Conservation (phyloP, 2,113 vertebrate species). For the Apodemus speciosus region DNA sequence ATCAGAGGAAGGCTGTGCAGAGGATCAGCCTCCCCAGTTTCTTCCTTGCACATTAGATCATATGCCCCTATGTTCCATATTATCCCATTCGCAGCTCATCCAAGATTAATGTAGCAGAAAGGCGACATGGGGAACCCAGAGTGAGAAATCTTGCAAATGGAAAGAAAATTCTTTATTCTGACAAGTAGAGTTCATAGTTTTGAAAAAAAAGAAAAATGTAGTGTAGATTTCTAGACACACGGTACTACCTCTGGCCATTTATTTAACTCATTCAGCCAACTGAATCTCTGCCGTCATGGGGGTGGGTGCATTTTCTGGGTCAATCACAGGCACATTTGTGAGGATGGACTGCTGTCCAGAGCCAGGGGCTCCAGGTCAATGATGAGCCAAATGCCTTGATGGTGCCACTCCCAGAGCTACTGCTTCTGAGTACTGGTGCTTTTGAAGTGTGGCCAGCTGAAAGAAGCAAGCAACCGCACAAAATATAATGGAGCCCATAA, state of each 20-base stretch:
- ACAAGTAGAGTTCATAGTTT: conserved; percentile 60
- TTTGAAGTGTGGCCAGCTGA: conserved; percentile 62
- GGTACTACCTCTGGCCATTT: conserved; percentile 4
- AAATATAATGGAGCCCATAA: conserved; percentile 62
- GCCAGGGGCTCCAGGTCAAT: conserved; percentile 37
- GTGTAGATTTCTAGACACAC: conserved; percentile 30
- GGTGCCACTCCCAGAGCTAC: background rate
- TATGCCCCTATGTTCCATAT: background rate
- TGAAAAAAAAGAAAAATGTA: conserved; percentile 39
- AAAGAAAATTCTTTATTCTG: conserved; percentile 64
- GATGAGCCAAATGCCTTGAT: conserved; percentile 4
- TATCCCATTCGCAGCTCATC: conserved; percentile 69
- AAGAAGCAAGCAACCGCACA: conserved; percentile 58
- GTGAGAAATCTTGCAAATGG: conserved; percentile 66
- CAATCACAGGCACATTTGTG: conserved; percentile 26
- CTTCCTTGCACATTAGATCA: background rate
- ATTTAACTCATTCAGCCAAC: conserved; percentile 36
- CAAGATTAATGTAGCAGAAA: conserved; percentile 69
- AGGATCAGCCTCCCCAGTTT: background rate
- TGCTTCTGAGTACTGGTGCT: conserved; percentile 58
- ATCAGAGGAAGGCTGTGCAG: conserved; percentile 4
- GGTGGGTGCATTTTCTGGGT: conserved; percentile 38
- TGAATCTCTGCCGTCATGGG: background rate
- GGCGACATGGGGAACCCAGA: conserved; percentile 59
- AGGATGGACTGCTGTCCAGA: background rate